Evolutionary conservation across 2,797 vertebrate species (phyloP).

Genomic region (Acrocephalus scirpaceus): DNA sequence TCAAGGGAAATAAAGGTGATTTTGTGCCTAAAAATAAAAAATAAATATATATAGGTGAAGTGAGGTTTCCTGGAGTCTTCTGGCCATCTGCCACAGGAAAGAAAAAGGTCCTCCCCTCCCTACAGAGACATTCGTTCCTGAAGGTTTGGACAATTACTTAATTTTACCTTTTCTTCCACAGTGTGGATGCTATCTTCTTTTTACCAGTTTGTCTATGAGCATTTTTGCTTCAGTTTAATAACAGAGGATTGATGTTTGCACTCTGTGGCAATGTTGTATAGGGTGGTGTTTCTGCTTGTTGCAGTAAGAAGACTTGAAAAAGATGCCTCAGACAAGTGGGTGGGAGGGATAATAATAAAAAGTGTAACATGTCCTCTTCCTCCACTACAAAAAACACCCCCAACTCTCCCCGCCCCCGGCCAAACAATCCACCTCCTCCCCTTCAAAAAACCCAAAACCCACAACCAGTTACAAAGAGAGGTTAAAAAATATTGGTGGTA

Average conservation of each 20-base stretch:
- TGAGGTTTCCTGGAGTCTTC: constrained; percentile 21
- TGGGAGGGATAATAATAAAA: neutral
- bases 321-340: neutral
- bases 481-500: neutral
- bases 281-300: constrained; percentile 30
- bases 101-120: constrained; percentile 19
- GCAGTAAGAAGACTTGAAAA: constrained; percentile 39
- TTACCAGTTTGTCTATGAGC: constrained; percentile 53
- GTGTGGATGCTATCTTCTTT: constrained; percentile 49
- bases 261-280: constrained; percentile 27
- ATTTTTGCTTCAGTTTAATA: constrained; percentile 65
- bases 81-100: constrained; percentile 45
- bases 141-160: constrained; percentile 65
- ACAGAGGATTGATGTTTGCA: constrained; percentile 53
- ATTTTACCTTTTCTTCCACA: constrained; percentile 46
- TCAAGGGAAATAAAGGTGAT: constrained; percentile 19
- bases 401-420: neutral
- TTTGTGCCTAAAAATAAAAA: constrained; percentile 59
- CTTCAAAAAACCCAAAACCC: neutral
- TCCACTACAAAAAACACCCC: neutral
- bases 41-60: constrained; percentile 32
- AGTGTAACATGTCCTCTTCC: neutral
- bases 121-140: constrained; percentile 44
- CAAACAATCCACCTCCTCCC: neutral
- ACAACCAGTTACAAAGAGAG: neutral